phyloP scores from a whole-genome alignment of 2,113 vertebrate species.

The Cebidichthys violaceus region DNA sequence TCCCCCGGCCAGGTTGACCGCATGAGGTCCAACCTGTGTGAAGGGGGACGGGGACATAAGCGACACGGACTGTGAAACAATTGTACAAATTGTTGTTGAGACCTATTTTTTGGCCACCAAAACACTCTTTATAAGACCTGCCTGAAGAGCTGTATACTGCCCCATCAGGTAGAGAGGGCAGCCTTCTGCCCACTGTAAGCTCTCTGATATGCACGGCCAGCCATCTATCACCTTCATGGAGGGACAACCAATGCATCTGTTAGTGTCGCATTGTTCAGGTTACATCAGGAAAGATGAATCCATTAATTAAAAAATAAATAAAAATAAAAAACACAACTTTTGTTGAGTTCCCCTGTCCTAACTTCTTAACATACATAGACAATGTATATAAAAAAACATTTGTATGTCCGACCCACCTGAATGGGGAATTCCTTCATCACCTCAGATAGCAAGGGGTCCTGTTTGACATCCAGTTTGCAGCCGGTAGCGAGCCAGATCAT shows the following conservation, averaged over 20 bases:
- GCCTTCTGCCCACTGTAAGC: conserved; percentile 76
- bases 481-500: conserved; percentile 85
- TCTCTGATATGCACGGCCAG: conserved; percentile 82
- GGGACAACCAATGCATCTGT: neutral
- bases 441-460: conserved; percentile 81
- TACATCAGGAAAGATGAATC: neutral
- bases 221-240: conserved; percentile 79
- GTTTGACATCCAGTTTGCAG: conserved; percentile 82
- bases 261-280: neutral
- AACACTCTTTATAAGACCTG: conserved; percentile 5
- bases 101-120: neutral
- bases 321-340: neutral
- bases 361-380: neutral
- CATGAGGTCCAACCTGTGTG: conserved; percentile 84
- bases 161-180: conserved; percentile 85
- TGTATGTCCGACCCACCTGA: conserved; percentile 66
- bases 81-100: neutral
- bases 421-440: conserved; percentile 81
- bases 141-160: conserved; percentile 85
- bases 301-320: neutral
- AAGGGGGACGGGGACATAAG: neutral
- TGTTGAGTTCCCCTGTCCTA: neutral
- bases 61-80: neutral
- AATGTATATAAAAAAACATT: neutral
- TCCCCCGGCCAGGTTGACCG: conserved; percentile 86